Evolutionary conservation across 2,797 vertebrate species (phyloP).

Genomic region (Epinephelus awoara): DNA sequence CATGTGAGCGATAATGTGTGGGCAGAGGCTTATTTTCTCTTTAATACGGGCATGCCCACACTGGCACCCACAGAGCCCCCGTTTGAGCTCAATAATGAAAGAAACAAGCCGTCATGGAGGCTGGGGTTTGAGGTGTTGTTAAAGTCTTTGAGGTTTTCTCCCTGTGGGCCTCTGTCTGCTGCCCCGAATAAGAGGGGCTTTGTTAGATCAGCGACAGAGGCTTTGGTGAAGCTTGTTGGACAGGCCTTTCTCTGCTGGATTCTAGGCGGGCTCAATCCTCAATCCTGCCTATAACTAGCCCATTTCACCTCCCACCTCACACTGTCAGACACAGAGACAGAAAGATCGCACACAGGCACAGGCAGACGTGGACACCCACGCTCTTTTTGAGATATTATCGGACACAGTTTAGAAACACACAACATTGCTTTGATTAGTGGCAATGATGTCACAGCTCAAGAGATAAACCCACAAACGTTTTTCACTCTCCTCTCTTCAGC

Average conservation of each 20-base stretch:
- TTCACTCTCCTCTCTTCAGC: conserved; percentile 14
- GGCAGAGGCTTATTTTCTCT: conserved; percentile 84
- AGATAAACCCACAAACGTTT: conserved; percentile 51
- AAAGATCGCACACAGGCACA: conserved; percentile 38
- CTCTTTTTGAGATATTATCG: conserved; percentile 39
- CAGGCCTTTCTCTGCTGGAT: conserved; percentile 73
- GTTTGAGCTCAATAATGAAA: conserved; percentile 83
- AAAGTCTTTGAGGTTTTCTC: conserved; percentile 85
- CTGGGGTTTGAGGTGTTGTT: conserved; percentile 85
- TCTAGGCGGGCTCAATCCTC: conserved; percentile 55
- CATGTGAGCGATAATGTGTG: conserved; percentile 84
- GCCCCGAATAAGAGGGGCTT: conserved; percentile 82
- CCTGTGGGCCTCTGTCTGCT: conserved; percentile 81
- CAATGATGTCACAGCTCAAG: conserved; percentile 63
- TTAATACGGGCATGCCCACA: conserved; percentile 81
- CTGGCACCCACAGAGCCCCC: conserved; percentile 81
- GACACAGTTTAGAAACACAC: conserved; percentile 24
- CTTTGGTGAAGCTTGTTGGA: conserved; percentile 78
- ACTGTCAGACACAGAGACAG: conserved; percentile 45
- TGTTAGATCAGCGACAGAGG: conserved; percentile 77
- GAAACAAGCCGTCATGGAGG: conserved; percentile 80
- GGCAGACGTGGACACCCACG: conserved; percentile 20
- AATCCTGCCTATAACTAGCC: conserved; percentile 53
- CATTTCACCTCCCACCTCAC: conserved; percentile 57
- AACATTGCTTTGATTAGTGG: conserved; percentile 51